Percentiles rank a stretch among this genome's conserved stretches.
Conservation (phyloP, 2,797 vertebrate species). For the Takifugu rubripes region DNA sequence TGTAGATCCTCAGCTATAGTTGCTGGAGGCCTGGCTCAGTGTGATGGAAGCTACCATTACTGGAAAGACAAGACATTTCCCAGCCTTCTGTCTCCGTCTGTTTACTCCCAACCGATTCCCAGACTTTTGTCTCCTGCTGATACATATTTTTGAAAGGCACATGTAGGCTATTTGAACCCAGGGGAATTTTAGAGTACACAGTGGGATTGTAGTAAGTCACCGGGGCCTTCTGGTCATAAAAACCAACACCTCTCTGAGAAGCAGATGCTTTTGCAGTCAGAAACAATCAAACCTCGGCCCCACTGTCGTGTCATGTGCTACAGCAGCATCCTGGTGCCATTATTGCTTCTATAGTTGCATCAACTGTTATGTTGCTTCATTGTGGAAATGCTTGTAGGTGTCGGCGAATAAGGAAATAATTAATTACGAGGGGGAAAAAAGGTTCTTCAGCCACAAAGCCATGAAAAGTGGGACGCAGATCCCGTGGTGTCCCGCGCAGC, state of each 20-base stretch:
- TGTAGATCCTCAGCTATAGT: constrained; percentile 44
- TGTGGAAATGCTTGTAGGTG: constrained; percentile 11
- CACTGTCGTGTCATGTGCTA: constrained; percentile 22
- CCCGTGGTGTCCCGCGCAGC: constrained; percentile 19
- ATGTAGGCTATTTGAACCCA: constrained; percentile 48
- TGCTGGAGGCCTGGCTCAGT: constrained; percentile 55
- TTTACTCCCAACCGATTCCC: constrained; percentile 44
- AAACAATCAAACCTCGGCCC: constrained; percentile 38
- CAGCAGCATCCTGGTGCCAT: constrained; percentile 13
- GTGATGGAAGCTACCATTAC: constrained; percentile 51
- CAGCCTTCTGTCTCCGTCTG: constrained; percentile 46
- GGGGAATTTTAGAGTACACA: constrained; percentile 42
- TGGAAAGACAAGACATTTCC: constrained; percentile 42
- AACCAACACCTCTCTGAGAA: constrained; percentile 27
- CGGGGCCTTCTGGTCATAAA: constrained; percentile 32
- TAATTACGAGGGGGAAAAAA: constrained; percentile 25
- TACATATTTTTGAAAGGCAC: constrained; percentile 33
- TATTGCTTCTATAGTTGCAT: constrained; percentile 22
- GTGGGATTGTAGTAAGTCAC: constrained; percentile 41
- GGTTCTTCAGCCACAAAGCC: constrained; percentile 27
- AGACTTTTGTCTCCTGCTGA: constrained; percentile 18
- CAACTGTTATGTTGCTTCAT: not conserved
- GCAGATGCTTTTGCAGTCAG: constrained; percentile 37
- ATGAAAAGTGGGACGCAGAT: no score
- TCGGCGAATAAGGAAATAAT: constrained; percentile 34